A percentile compares a stretch with the other conserved stretches of the same genome.
Conservation (phyloP, 2,113 vertebrate species). For the Pelecanus crispus region DNA sequence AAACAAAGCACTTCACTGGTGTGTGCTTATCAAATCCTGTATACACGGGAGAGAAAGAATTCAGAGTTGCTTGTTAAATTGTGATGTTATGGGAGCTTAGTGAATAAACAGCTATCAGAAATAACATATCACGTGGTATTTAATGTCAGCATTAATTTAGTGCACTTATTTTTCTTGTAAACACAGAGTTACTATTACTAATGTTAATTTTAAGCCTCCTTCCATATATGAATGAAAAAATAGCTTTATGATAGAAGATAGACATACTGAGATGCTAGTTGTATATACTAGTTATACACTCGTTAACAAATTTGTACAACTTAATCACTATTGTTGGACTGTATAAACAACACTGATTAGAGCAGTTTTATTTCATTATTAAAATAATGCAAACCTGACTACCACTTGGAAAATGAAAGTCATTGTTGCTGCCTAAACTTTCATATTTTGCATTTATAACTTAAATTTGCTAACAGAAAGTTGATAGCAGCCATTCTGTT, state of each 20-base stretch:
- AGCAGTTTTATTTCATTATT: background rate
- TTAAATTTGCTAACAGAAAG: background rate
- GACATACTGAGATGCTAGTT: background rate
- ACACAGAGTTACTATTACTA: background rate
- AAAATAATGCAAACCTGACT: background rate
- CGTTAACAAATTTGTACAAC: background rate
- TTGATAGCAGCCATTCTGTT: background rate
- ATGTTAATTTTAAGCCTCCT: background rate
- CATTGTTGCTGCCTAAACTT: background rate
- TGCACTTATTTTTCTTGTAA: background rate
- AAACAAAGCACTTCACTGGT: background rate
- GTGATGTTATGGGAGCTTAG: background rate
- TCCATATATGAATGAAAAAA: background rate
- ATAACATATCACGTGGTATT: accelerated
- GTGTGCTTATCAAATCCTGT: background rate
- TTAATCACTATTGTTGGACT: background rate
- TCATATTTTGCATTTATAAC: background rate
- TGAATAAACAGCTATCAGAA: background rate
- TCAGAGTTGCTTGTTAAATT: background rate
- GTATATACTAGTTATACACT: background rate
- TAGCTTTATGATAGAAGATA: background rate
- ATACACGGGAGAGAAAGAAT: background rate
- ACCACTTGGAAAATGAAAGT: background rate
- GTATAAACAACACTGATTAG: background rate
- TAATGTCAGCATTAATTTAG: background rate